These are phyloP conservation scores for Globodera rostochiensis DNA, from an alignment of 1,140 invertebrate genomes.

Conservation along the genomic window DNA sequence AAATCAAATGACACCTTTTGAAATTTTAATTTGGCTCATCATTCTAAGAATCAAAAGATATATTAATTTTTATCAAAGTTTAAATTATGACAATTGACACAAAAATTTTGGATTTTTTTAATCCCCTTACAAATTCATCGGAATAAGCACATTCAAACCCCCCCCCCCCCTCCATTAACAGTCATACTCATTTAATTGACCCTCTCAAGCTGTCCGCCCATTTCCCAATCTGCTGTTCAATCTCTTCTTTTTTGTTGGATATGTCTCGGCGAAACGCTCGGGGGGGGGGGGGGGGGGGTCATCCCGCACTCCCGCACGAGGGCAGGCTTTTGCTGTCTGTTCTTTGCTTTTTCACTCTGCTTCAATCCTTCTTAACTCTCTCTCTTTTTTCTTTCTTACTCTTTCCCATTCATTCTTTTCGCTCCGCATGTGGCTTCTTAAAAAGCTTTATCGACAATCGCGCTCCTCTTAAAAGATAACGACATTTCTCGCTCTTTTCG, in stretches of 20 bases:
- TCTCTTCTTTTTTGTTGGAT: neutral
- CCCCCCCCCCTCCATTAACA: neutral
- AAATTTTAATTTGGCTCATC: too few relatives aligned
- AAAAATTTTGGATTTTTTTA: too few relatives aligned
- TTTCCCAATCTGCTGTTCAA: neutral
- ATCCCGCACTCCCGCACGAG: neutral
- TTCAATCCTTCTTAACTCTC: neutral
- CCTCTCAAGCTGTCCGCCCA: neutral
- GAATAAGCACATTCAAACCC: neutral
- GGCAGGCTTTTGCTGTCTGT: neutral
- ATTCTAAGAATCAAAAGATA: too few relatives aligned
- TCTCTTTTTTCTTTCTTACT: neutral
- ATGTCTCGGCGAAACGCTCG: too few relatives aligned
- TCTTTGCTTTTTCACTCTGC: neutral
- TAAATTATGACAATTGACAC: too few relatives aligned
- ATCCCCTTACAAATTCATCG: too few relatives aligned
- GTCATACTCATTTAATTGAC: neutral
- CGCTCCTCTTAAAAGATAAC: neutral
- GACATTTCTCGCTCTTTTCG: neutral
- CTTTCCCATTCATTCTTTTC: neutral
- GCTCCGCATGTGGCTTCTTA: too few relatives aligned
- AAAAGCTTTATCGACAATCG: neutral
- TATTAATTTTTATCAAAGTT: too few relatives aligned
- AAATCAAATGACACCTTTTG: too few relatives aligned
- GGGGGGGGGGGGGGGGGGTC: neutral